Evolutionary conservation across 2,797 vertebrate genomes (phyloP).

Genomic region (Pelodytes ibericus): DNA sequence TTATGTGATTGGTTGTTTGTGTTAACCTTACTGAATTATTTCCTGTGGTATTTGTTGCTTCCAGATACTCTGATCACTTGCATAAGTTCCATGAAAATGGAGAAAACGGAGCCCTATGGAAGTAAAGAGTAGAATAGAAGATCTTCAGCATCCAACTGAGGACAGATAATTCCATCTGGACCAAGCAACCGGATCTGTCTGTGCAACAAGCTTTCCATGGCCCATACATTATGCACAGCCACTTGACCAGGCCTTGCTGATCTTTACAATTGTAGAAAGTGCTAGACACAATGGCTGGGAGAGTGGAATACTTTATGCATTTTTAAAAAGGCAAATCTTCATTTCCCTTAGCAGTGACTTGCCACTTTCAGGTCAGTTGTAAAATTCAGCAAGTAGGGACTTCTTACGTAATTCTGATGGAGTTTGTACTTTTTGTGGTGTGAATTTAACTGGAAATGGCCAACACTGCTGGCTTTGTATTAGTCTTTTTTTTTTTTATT

Average conservation of each 20-base stretch:
- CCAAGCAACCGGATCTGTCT: slow-evolving; percentile 26
- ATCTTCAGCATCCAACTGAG: neutral
- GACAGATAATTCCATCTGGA: slow-evolving; percentile 10
- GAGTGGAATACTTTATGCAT: slow-evolving; percentile 49
- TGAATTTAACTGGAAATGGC: neutral
- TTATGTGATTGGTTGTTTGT: no score
- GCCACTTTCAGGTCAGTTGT: slow-evolving; percentile 18
- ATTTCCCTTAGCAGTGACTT: neutral
- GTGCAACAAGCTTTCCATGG: neutral
- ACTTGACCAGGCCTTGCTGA: slow-evolving; percentile 48
- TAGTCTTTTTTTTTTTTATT: neutral
- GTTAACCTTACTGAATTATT: neutral
- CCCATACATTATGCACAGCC: slow-evolving; percentile 14
- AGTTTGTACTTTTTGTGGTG: neutral
- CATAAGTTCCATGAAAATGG: slow-evolving; percentile 92
- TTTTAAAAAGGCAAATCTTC: slow-evolving; percentile 26
- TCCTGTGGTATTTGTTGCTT: slow-evolving; percentile 44
- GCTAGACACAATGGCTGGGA: slow-evolving; percentile 39
- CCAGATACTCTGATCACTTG: slow-evolving; percentile 91
- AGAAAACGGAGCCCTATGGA: slow-evolving; percentile 74
- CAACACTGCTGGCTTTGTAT: neutral
- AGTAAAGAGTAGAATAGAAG: slow-evolving; percentile 58
- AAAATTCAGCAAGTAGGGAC: slow-evolving; percentile 17
- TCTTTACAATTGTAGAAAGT: slow-evolving; percentile 58
- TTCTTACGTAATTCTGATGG: neutral